Percentiles rank a stretch among this genome's conserved stretches.
phyloP scores from a whole-genome alignment of 2,888 invertebrate species.

The Endomychus coccineus region DNA sequence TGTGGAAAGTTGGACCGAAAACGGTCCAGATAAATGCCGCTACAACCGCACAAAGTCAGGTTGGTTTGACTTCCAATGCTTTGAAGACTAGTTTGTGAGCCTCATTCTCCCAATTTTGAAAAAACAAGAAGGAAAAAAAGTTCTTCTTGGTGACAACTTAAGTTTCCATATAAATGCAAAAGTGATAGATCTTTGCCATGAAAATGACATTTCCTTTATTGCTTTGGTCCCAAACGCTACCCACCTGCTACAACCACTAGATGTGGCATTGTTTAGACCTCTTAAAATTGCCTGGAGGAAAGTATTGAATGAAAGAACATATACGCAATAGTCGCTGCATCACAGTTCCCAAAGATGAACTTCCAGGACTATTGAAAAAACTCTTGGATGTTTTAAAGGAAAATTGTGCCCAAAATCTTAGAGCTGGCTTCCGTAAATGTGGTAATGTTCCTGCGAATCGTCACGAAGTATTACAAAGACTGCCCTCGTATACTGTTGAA shows the following conservation, averaged over 20 bases:
- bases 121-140: constrained; percentile 20
- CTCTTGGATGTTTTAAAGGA: too few species aligned
- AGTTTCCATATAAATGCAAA: constrained; percentile 19
- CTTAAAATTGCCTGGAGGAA: neutral
- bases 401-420: too few species aligned
- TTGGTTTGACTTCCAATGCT: constrained; percentile 24
- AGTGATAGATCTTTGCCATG: constrained; percentile 16
- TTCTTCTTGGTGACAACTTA: constrained; percentile 20
- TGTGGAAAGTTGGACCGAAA: constrained; percentile 33
- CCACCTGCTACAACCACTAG: constrained; percentile 9
- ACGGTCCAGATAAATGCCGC: constrained; percentile 29
- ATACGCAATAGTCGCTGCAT: neutral
- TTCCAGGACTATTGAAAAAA: constrained; percentile 1
- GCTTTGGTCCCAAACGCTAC: constrained; percentile 10
- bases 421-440: neutral
- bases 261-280: neutral
- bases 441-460: neutral
- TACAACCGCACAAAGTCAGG: constrained; percentile 30
- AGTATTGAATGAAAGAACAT: constrained; percentile 2
- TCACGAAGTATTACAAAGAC: neutral
- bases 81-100: constrained; percentile 23
- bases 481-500: neutral
- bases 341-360: constrained; percentile 3
- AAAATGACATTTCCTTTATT: constrained; percentile 16
- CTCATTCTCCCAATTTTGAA: constrained; percentile 20